Percentiles rank a stretch among this genome's conserved stretches.
Evolutionary conservation across 1,140 invertebrate species (phyloP).

Genomic region (Leptonema lineaticorne): DNA sequence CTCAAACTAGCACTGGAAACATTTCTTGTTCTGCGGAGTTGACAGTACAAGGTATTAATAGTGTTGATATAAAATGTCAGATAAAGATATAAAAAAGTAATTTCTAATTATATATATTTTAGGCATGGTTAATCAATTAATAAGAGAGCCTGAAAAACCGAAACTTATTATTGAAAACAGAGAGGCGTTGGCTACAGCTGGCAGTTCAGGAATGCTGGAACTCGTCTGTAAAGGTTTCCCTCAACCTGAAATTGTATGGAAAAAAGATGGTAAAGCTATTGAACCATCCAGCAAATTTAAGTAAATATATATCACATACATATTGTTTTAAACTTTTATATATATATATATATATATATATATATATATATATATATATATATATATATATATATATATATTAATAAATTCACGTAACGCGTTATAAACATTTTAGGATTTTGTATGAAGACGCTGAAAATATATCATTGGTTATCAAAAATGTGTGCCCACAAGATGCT

Average conservation of each 20-base stretch:
- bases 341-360: not conserved
- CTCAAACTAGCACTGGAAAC: constrained; percentile 86
- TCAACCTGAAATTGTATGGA: constrained; percentile 88
- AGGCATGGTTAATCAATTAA: constrained; percentile 77
- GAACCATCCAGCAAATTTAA: constrained; percentile 79
- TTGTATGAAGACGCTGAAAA: constrained; percentile 92
- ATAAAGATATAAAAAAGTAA: not conserved
- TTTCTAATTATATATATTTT: constrained; percentile 10
- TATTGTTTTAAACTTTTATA: too few relatives aligned
- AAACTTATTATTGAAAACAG: constrained; percentile 72
- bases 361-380: not conserved
- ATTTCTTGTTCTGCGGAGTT: constrained; percentile 93
- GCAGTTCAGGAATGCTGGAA: constrained; percentile 94
- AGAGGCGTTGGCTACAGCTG: constrained; percentile 73
- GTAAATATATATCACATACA: constrained; percentile 51
- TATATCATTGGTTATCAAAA: constrained; percentile 88
- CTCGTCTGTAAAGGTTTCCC: constrained; percentile 91
- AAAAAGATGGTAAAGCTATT: constrained; percentile 81
- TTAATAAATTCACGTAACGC: not conserved
- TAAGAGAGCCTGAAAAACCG: constrained; percentile 80
- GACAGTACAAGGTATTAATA: constrained; percentile 73
- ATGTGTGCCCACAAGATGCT: constrained; percentile 77
- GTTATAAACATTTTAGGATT: constrained; percentile 63
- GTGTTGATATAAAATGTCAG: constrained; percentile 34
- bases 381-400: not conserved